phyloP scores from a whole-genome alignment of 2,113 vertebrate species.

The Leptobrachium ailaonicum region DNA sequence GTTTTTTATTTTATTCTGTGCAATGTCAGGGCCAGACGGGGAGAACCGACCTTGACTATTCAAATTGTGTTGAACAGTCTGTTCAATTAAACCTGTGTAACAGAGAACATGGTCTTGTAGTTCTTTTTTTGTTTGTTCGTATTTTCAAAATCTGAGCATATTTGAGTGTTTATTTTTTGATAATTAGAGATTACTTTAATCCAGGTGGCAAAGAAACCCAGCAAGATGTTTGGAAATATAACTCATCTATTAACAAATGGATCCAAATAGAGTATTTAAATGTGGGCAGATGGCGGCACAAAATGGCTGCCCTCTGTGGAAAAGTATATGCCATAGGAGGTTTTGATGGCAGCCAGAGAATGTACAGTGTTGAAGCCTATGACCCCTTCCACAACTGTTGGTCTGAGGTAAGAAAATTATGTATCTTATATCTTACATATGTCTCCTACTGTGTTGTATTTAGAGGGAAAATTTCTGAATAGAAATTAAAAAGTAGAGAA shows the following conservation, averaged over 20 bases:
- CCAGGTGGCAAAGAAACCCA: slow-evolving; percentile 95
- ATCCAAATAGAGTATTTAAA: slow-evolving; percentile 88
- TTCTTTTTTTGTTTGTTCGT: too few species aligned
- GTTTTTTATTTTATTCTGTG: too few species aligned
- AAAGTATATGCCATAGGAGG: slow-evolving; percentile 88
- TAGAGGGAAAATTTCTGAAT: too few species aligned
- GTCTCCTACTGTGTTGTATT: too few species aligned
- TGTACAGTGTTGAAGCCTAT: slow-evolving; percentile 87
- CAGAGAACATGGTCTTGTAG: too few species aligned
- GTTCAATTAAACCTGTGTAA: too few species aligned
- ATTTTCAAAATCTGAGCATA: too few species aligned
- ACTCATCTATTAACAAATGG: slow-evolving; percentile 95
- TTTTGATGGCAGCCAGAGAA: slow-evolving; percentile 86
- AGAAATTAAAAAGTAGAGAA: too few species aligned
- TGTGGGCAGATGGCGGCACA: slow-evolving; percentile 91
- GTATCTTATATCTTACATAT: background rate
- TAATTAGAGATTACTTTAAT: slow-evolving; percentile 24
- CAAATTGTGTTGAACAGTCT: too few species aligned
- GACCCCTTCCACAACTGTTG: slow-evolving; percentile 96
- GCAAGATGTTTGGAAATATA: slow-evolving; percentile 96
- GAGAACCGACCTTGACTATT: too few species aligned
- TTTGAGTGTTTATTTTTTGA: too few species aligned
- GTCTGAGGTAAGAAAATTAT: slow-evolving; percentile 76
- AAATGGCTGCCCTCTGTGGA: slow-evolving; percentile 88
- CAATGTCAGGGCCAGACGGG: too few species aligned